Base-by-base conservation (phyloP, 1,140 invertebrate genomes). In the Sycophila sp. region DNA sequence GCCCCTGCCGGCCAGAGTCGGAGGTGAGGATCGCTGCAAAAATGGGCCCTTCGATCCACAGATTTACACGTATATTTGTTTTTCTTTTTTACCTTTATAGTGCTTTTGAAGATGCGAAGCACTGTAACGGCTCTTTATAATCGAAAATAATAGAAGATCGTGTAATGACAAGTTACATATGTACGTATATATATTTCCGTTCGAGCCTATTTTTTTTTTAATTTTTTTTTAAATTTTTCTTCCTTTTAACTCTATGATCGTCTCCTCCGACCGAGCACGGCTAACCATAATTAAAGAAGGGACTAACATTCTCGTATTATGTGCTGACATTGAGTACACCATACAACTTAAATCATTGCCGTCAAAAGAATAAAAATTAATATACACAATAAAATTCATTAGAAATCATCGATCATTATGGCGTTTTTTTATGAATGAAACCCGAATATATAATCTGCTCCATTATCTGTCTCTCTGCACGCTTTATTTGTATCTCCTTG, bases 241-340 rank as follows among this genome's bases (percentile, higher is more conserved):
- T 51, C 60, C 42, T 38, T 58, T 55, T 56, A 19, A 59, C 49
- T 60, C 7, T 22, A 8, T 72, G 79, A 85, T 85, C 81, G 73
- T 81, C 78, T 77, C 76, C 82, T 79, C 73, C 81, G 69, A 85
- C 78, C 51, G 64, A 77, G 76, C 79, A 75, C 77, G 79, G 80
- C 75, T 77, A 81, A 82, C 78, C 76, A 76, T 84, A 83, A 80
- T 76, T 81, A 78, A 82, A 83, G 72, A 83, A 82, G 80, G 80
- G 80, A 81, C 78, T 82, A 81, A 83, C 78, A 82, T 83, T 77
- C 77, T 85, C 75, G 74, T 81, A 82, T 83, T 83, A 83, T 79
- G 81, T 85, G 81, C 80, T 82, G 80, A 85, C 84, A 85, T 78
- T 81, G 80, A 85, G 78, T 84, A 85, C 80, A 85, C 78, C 79